phyloP scores from a whole-genome alignment of 92 coral and sea anemone genomes.

The Diadumene lineata region DNA sequence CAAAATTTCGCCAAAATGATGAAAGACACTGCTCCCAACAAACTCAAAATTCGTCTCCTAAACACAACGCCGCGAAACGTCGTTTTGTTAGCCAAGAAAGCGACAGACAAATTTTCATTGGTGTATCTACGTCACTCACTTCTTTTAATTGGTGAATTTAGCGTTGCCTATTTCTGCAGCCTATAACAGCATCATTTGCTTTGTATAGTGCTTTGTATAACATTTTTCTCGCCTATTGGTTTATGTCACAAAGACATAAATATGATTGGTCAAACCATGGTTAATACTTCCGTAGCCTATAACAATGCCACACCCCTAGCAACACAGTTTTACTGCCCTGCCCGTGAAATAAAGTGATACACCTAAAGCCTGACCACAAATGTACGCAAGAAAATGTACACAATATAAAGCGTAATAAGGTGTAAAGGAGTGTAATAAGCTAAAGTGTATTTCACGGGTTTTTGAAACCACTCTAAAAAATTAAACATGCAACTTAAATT shows the following conservation, averaged over 20 bases:
- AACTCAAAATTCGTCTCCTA: background rate
- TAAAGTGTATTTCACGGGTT: no score
- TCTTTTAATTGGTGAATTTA: conserved; percentile 45
- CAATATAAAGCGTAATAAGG: no score
- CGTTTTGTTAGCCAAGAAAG: background rate
- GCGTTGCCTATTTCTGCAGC: conserved; percentile 26
- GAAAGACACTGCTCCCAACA: background rate
- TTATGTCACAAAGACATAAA: background rate
- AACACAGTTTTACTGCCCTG: no score
- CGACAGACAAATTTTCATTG: background rate
- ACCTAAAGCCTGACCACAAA: no score
- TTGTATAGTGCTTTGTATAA: background rate
- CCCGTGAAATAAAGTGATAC: no score
- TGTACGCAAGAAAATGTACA: no score
- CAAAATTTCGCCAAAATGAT: conserved; percentile 49
- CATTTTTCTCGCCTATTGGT: background rate
- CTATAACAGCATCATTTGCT: conserved; percentile 5
- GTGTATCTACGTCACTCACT: background rate
- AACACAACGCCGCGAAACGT: background rate
- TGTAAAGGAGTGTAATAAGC: no score
- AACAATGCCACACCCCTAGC: no score
- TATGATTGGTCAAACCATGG: background rate
- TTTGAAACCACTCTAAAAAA: no score
- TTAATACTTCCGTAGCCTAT: no score
- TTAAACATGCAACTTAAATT: no score